These are phyloP conservation scores for Drosophila histrio DNA, from an alignment of 2,888 invertebrate genomes.

Conservation along the genomic window DNA sequence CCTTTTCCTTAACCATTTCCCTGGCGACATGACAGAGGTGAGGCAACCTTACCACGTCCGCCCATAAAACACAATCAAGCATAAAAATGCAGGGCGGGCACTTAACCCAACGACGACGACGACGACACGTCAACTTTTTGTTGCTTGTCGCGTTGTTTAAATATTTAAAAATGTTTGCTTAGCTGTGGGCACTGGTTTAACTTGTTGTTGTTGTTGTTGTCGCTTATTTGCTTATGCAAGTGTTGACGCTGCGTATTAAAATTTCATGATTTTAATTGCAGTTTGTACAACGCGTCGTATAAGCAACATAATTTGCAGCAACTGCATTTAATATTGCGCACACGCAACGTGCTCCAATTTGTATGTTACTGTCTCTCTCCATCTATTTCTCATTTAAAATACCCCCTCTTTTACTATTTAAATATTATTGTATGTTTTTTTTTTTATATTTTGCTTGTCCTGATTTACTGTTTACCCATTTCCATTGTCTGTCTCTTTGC, in stretches of 20 bases:
- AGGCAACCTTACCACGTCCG: conserved; percentile 41
- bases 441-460: conserved; percentile 36
- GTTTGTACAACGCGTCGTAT: conserved; percentile 57
- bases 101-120: conserved; percentile 62
- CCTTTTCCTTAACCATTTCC: background rate
- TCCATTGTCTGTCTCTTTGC: conserved; percentile 20
- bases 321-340: conserved; percentile 68
- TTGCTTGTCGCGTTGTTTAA: conserved; percentile 59
- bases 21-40: conserved; percentile 3
- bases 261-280: conserved; percentile 82
- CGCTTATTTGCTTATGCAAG: conserved; percentile 71
- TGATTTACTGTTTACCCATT: conserved; percentile 6
- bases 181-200: conserved; percentile 49
- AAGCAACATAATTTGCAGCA: conserved; percentile 51
- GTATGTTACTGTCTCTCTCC: background rate
- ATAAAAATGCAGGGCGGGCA: conserved; percentile 73
- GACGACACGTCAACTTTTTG: conserved; percentile 58
- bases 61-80: conserved; percentile 78
- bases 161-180: conserved; percentile 79
- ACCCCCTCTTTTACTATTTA: conserved; percentile 8
- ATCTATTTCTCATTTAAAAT: background rate
- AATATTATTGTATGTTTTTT: conserved; percentile 66
- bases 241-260: conserved; percentile 77
- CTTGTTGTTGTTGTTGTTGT: conserved; percentile 33
- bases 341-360: conserved; percentile 52